Evolutionary conservation across 2,113 vertebrate genomes (phyloP), one percentile per base, ranked within the genome.

Genomic region (Accipiter virgatus): DNA sequence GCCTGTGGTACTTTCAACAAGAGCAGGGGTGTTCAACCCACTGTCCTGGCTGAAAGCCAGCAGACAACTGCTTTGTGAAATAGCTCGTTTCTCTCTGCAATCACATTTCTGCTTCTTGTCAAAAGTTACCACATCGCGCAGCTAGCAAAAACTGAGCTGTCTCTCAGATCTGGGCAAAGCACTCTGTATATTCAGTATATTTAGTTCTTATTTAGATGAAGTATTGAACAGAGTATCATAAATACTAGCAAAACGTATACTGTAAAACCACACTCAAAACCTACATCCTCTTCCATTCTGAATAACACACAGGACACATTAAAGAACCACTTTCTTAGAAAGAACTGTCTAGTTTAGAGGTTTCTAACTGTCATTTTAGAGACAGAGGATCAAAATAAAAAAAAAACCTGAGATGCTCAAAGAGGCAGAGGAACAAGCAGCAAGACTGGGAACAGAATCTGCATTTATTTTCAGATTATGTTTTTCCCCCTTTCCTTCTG

Each of bases 21-120:
- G 95, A 95, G 94, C 91, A 71, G 95, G 88, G 97, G 87, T 94
- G 93, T 94, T 67, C 95, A 90, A 87, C 93, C 94, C 97, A 95
- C 93, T 25, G 87, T 94, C 94, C 95, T 97, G 96, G 97, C 82
- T 13, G 40, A 29, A 7, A 32, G 96, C 97, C 97, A 96, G 87
- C 81, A 65, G 68, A 40, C 6, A 31, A 71, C 87, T 66, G 95
- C 87, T 80, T 45, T 22, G 52, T 38, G 84, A 56, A 93, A 77
- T 7, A 32, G 77, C 86, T 81, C 6, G 10, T 47, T 67, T 43
- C 72, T 86, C 56, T 48, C 43, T 11, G 47, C 80, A 45, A 62
- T 11, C n/a, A 6, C 43, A 1, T 55, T 47, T 74, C 88, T 81
- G 59, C 79, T 93, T n/a, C 90, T 87, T 31, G 47, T 42, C 61